Evolutionary conservation across 2,113 vertebrate species (phyloP).

Genomic region (Varanus komodoensis): DNA sequence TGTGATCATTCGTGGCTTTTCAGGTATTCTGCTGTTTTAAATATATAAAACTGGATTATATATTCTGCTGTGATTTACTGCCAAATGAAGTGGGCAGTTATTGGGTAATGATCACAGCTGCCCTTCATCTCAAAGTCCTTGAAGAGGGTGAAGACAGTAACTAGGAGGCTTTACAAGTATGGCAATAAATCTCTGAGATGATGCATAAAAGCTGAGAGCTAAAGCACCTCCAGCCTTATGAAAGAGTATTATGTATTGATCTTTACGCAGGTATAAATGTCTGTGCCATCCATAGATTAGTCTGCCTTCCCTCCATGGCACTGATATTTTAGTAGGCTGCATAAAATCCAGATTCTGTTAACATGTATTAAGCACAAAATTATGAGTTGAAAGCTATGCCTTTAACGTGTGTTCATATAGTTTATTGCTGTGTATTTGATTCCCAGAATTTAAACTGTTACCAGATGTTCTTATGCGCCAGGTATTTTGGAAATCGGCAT

Average conservation of each 20-base stretch:
- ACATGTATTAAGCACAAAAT: constrained; percentile 44
- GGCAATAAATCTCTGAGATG: constrained; percentile 43
- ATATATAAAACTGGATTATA: constrained; percentile 40
- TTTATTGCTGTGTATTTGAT: constrained; percentile 35
- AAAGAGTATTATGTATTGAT: constrained; percentile 38
- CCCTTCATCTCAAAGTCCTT: constrained; percentile 49
- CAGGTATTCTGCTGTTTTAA: constrained; percentile 40
- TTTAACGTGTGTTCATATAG: constrained; percentile 30
- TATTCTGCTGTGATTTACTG: constrained; percentile 46
- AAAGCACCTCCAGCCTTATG: constrained; percentile 34
- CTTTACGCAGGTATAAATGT: constrained; percentile 37
- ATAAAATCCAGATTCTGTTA: constrained; percentile 38
- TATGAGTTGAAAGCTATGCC: constrained; percentile 33
- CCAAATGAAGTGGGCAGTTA: constrained; percentile 37
- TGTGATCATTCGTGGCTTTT: constrained; percentile 5
- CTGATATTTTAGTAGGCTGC: constrained; percentile 34
- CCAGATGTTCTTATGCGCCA: constrained; percentile 30
- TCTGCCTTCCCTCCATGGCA: constrained; percentile 8
- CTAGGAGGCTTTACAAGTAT: constrained; percentile 20
- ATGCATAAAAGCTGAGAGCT: constrained; percentile 38
- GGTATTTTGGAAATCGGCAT: background rate
- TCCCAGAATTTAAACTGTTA: constrained; percentile 32
- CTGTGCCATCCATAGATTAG: background rate
- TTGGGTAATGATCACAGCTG: constrained; percentile 34
- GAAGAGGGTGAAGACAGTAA: constrained; percentile 46